Evolutionary conservation across 2,888 invertebrate species (phyloP).

Genomic region (Osmoderma eremita): DNA sequence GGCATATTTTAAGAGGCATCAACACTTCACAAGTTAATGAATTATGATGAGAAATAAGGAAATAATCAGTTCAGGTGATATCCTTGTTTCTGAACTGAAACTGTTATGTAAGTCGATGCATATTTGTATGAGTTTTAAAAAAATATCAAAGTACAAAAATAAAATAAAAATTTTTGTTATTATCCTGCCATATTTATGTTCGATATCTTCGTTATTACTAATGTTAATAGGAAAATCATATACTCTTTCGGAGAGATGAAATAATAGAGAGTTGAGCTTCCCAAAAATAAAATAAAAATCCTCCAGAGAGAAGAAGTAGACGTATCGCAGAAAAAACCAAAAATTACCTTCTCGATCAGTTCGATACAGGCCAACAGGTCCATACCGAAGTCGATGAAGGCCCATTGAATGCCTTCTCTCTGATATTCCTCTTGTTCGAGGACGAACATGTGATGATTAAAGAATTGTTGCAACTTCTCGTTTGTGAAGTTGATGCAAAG

Average conservation of each 20-base stretch:
- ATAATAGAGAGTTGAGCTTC: too few relatives aligned
- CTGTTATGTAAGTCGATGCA: background rate
- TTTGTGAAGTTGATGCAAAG: constrained; percentile 95
- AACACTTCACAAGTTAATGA: constrained; percentile 24
- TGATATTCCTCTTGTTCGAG: constrained; percentile 94
- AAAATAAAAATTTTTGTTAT: too few relatives aligned
- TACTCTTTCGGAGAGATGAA: too few relatives aligned
- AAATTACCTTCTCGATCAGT: constrained; percentile 77
- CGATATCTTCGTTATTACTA: background rate
- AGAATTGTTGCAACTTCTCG: constrained; percentile 93
- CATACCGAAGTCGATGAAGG: constrained; percentile 94
- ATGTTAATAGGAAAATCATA: background rate
- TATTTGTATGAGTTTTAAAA: background rate
- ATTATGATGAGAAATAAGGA: background rate
- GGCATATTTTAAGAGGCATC: constrained; percentile 4
- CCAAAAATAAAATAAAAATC: too few relatives aligned
- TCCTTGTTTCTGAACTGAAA: constrained; percentile 10
- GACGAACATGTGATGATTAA: constrained; percentile 95
- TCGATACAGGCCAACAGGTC: constrained; percentile 87
- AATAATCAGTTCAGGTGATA: background rate
- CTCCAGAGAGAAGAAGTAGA: background rate
- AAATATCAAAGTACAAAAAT: constrained; percentile 1
- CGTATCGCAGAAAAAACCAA: background rate
- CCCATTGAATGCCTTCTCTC: constrained; percentile 90
- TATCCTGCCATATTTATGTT: background rate